A percentile compares a stretch with the other conserved stretches of the same genome.
Evolutionary conservation across 2,797 vertebrate genomes (phyloP).

Genomic region (Cygnus olor): DNA sequence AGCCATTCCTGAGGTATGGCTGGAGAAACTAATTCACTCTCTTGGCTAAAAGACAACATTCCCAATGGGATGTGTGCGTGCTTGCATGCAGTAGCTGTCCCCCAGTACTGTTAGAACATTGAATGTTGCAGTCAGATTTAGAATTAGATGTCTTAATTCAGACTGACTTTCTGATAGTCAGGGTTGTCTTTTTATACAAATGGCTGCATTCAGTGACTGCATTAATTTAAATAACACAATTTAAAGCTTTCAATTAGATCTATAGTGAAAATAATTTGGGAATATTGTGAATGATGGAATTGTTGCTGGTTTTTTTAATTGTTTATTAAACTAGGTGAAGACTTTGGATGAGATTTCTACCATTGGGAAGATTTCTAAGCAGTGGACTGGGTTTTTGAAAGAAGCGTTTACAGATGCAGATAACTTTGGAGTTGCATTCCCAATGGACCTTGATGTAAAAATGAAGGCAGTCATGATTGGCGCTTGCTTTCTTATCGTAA

Average conservation of each 20-base stretch:
- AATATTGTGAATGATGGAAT: not conserved
- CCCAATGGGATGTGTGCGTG: not conserved
- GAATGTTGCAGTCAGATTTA: not conserved
- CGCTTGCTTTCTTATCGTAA: slow-evolving; percentile 87
- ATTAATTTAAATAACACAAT: not conserved
- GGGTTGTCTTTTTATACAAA: not conserved
- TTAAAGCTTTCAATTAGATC: not conserved
- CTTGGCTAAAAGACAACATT: not conserved
- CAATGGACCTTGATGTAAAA: slow-evolving; percentile 84
- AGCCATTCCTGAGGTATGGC: not conserved
- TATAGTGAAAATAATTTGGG: not conserved
- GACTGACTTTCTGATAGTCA: not conserved
- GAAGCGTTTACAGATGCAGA: slow-evolving; percentile 80
- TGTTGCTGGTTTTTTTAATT: not conserved
- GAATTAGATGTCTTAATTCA: not conserved
- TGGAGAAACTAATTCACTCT: not conserved
- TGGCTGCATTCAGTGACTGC: not conserved
- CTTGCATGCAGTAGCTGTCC: not conserved
- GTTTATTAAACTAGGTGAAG: slow-evolving; percentile 68
- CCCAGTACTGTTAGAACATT: not conserved
- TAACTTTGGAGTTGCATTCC: slow-evolving; percentile 85
- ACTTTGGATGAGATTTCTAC: slow-evolving; percentile 71
- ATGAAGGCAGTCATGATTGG: slow-evolving; percentile 84
- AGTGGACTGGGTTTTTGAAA: slow-evolving; percentile 81
- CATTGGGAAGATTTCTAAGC: slow-evolving; percentile 81